Percentiles rank a stretch among this genome's conserved stretches.
Conservation (phyloP, 2,888 invertebrate genomes). For the Ditula angustiorana region DNA sequence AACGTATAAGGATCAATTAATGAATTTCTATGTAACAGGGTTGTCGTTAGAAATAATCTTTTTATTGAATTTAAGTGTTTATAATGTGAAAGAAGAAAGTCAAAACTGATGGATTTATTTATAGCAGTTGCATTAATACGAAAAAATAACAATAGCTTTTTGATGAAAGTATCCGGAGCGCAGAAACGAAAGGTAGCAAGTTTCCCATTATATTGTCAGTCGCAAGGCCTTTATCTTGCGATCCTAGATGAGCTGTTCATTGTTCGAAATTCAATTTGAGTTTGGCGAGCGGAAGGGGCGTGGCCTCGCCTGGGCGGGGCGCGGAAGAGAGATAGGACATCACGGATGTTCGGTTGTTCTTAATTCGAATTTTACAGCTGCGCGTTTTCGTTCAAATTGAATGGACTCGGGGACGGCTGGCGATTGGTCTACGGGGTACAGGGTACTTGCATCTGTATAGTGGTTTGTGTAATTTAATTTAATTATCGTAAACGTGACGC, state of each 20-base stretch:
- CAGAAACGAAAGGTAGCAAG: slow-evolving; percentile 12
- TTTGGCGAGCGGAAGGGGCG: slow-evolving; percentile 76
- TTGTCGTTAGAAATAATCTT: no score
- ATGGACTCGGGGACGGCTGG: slow-evolving; percentile 11
- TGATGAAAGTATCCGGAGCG: slow-evolving; percentile 4
- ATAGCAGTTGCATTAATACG: not conserved
- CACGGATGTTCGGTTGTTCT: slow-evolving; percentile 50
- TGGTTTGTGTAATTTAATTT: no score
- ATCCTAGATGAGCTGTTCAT: slow-evolving; percentile 50
- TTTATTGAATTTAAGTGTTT: no score
- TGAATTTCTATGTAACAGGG: no score
- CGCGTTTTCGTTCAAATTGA: slow-evolving; percentile 35
- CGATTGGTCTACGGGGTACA: slow-evolving; percentile 1
- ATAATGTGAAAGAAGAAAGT: no score
- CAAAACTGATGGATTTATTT: no score
- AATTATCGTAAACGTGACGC: slow-evolving; percentile 2
- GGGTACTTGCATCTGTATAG: not conserved
- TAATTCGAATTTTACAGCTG: slow-evolving; percentile 52
- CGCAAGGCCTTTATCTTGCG: slow-evolving; percentile 40
- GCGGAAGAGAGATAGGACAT: slow-evolving; percentile 76
- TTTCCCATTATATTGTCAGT: slow-evolving; percentile 7
- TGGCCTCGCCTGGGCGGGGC: slow-evolving; percentile 73
- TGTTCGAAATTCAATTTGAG: slow-evolving; percentile 69
- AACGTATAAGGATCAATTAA: no score
- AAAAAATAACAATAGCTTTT: not conserved